Evolutionary conservation across 2,113 vertebrate genomes (phyloP).

Genomic region (Crotalus tigris): DNA sequence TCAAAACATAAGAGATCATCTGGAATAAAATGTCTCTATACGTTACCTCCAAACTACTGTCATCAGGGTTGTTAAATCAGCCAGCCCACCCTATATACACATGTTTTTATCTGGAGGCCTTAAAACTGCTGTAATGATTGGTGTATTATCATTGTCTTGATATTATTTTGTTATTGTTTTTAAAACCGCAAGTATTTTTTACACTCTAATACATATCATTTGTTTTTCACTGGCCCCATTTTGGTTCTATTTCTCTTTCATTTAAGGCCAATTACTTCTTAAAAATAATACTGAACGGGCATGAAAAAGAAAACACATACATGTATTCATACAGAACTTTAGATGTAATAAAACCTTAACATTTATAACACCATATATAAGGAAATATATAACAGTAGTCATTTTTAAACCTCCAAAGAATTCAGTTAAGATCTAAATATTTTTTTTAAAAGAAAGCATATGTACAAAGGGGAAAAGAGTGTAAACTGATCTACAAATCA

Average conservation of each 20-base stretch:
- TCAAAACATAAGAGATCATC: not conserved
- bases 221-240: not conserved
- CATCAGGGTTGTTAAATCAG: not conserved
- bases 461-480: conserved; percentile 13
- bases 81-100: not conserved
- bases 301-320: conserved; percentile 2
- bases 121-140: too few species aligned
- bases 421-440: not conserved
- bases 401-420: conserved; percentile 11
- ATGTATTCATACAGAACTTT: conserved; percentile 28
- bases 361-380: not conserved
- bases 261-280: not conserved
- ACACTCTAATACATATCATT: not conserved
- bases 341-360: not conserved
- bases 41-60: not conserved
- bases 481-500: conserved; percentile 22
- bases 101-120: not conserved
- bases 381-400: conserved; percentile 1
- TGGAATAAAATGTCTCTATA: fast-evolving
- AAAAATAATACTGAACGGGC: not conserved
- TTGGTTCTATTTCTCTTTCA: not conserved
- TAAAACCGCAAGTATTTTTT: not conserved
- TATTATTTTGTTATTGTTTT: not conserved
- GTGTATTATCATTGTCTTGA: not conserved
- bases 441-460: not conserved